Conservation (phyloP, 2,888 invertebrate genomes). For the Ornithoptera priamus region DNA sequence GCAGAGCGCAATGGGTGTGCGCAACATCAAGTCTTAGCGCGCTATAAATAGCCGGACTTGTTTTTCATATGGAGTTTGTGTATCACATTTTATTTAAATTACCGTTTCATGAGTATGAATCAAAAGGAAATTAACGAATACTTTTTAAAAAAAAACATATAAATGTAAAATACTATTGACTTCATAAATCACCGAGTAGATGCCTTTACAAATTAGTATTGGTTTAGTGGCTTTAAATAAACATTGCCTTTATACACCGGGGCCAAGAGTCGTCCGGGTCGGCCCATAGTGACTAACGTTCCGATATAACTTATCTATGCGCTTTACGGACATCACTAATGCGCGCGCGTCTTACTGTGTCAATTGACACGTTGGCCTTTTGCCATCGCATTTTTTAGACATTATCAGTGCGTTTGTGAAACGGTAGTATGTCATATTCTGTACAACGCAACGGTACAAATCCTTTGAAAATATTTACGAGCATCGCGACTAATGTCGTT, state of each 20-base stretch:
- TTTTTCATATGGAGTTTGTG: constrained; percentile 21
- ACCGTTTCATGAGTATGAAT: neutral
- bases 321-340: constrained; percentile 21
- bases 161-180: too few species aligned
- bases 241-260: constrained; percentile 4
- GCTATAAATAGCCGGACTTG: constrained; percentile 35
- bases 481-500: neutral
- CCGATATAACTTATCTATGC: constrained; percentile 23
- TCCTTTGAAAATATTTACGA: neutral
- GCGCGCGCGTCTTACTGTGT: constrained; percentile 14
- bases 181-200: too few species aligned
- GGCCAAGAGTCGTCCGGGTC: neutral
- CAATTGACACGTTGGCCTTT: constrained; percentile 48
- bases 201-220: too few species aligned
- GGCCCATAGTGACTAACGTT: constrained; percentile 21
- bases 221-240: constrained; percentile 13
- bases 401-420: constrained; percentile 31
- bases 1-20: neutral
- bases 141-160: too few species aligned
- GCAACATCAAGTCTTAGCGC: neutral
- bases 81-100: neutral
- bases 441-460: neutral
- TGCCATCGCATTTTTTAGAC: constrained; percentile 43
- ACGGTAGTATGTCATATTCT: constrained; percentile 31
- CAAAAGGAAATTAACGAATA: neutral